Evolutionary conservation across 2,888 invertebrate genomes (phyloP), one percentile per base, ranked within the genome.

Genomic region (Pristionchus exspectatus): DNA sequence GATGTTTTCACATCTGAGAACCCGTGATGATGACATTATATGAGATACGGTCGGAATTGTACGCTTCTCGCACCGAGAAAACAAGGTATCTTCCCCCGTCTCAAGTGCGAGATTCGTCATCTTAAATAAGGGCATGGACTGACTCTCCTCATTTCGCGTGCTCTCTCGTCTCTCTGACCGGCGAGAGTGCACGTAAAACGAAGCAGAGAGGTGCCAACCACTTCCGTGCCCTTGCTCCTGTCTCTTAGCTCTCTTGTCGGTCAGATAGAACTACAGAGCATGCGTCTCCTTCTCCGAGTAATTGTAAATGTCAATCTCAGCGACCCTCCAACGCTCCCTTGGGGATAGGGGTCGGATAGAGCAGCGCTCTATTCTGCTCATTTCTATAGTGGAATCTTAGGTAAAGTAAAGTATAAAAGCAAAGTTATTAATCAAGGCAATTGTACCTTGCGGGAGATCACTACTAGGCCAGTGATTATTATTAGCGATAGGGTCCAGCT

Each of bases 281-380:
- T n/a, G 63, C 4, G 63, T 24, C 10, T 10, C 63, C 44, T 5
- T 50, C 50, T 50, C 81, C 44, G 81, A 54, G 81, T 81, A 81
- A 81, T 81, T 81, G 81, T 81, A 81, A 81, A 81, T 81, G 81
- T 81, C 81, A 81, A 81, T 81, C 81, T 81, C 81, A 18, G 81
- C 16, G 16, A 10, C 27, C n/a, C 54, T 27, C 74, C 5, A 14
- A 30, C 33, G 21, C 72, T 72, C 74, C 74, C 74, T 38, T 54
- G 81, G 44, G 81, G 21, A 50, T 50, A 81, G 27, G 50, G 50
- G 81, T 27, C 27, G 50, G n/a, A 7, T 10, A 77, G 44, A 77
- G 21, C 69, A 69, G 30, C 33, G 72, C 2, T 74, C 74, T 74
- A 21, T 63, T 63, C n/a, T 12, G 12, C 44, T 50, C 10, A 50